These are phyloP conservation scores for Lepus americanus DNA, from an alignment of 2,113 vertebrate genomes.

Conservation along the genomic window DNA sequence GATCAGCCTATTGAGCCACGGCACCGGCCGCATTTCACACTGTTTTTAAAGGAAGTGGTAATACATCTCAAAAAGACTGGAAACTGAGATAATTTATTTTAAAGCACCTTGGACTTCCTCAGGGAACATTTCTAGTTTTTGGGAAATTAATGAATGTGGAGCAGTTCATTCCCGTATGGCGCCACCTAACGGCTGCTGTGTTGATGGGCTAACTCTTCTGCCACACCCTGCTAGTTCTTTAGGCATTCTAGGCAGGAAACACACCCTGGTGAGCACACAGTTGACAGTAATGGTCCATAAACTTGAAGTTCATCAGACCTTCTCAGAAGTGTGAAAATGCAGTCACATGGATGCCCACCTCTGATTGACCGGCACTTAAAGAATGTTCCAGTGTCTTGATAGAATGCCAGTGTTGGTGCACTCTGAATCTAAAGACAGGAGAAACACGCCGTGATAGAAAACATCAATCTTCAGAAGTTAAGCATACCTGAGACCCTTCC, in stretches of 20 bases:
- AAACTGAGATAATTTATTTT: not conserved
- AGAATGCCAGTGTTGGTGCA: not conserved
- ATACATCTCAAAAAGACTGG: constrained; percentile 51
- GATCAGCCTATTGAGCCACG: too few species aligned
- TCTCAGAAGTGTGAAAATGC: not conserved
- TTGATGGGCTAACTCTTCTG: not conserved
- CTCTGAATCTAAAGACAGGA: not conserved
- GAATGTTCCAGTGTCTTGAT: not conserved
- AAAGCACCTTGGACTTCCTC: not conserved
- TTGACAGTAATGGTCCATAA: not conserved
- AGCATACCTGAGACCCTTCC: not conserved
- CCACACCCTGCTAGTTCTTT: not conserved
- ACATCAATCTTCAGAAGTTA: not conserved
- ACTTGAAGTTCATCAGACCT: not conserved
- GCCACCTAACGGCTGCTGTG: not conserved
- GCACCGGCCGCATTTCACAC: too few species aligned
- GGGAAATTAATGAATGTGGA: not conserved
- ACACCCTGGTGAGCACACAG: not conserved
- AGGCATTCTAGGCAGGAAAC: not conserved
- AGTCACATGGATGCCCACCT: not conserved
- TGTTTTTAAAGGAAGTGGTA: not conserved
- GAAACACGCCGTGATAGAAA: not conserved
- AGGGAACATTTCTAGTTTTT: not conserved
- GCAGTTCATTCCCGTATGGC: not conserved
- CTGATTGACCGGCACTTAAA: not conserved